Percentiles rank a stretch among this genome's conserved stretches.
Conservation (phyloP, 2,888 invertebrate species). For the Halictus quadricinctus region DNA sequence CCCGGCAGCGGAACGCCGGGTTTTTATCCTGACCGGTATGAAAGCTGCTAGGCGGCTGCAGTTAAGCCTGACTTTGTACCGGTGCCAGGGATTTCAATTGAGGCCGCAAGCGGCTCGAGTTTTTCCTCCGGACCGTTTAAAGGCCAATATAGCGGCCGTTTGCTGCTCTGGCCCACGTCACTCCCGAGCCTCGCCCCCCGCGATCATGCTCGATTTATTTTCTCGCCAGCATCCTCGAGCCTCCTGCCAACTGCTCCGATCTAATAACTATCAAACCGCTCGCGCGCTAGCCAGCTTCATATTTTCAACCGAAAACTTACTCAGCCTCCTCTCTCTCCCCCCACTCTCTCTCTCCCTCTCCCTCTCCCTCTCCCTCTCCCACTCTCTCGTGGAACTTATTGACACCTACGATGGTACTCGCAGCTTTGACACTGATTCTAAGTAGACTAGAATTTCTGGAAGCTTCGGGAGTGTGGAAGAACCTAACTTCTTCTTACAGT, state of each 20-base stretch:
- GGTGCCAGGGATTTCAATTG: conserved; percentile 79
- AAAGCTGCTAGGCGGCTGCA: conserved; percentile 47
- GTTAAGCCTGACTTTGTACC: conserved; percentile 74
- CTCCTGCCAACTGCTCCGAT: conserved; percentile 1
- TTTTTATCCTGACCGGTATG: conserved; percentile 15
- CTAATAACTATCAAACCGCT: background rate
- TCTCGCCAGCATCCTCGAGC: conserved; percentile 20
- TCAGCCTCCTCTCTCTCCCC: background rate
- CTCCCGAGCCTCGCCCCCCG: conserved; percentile 10
- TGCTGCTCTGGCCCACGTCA: conserved; percentile 21
- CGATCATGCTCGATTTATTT: conserved; percentile 9
- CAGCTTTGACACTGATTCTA: too few relatives aligned
- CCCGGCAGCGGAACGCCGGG: conserved; percentile 30
- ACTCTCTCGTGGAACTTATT: too few relatives aligned
- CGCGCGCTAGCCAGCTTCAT: background rate
- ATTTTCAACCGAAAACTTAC: background rate
- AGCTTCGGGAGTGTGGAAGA: too few relatives aligned
- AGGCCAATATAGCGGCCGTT: conserved; percentile 61
- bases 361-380: too few relatives aligned
- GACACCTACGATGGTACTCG: too few relatives aligned
- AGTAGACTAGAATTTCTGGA: too few relatives aligned
- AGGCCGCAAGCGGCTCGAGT: conserved; percentile 64
- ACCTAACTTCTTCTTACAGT: too few relatives aligned
- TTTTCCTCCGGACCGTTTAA: conserved; percentile 69
- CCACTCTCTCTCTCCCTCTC: too few relatives aligned